These are phyloP conservation scores for Oriolus oriolus DNA, from an alignment of 2,113 vertebrate species.

Conservation along the genomic window DNA sequence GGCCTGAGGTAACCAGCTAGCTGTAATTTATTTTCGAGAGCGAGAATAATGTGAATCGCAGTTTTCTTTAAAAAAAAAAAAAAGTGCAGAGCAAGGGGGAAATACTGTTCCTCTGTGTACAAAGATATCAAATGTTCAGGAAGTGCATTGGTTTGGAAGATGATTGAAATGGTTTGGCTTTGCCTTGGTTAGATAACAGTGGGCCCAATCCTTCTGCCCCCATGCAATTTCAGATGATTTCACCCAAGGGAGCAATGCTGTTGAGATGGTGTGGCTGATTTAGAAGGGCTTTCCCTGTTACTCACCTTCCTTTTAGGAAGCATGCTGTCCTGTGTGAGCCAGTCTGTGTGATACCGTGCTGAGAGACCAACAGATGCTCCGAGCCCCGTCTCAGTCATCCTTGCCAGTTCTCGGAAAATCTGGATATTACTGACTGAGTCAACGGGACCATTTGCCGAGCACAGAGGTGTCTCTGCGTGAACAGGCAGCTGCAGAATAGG, in stretches of 20 bases:
- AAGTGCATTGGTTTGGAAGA: neutral
- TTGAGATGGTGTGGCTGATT: neutral
- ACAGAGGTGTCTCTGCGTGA: neutral
- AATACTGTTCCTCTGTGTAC: neutral
- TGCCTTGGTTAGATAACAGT: neutral
- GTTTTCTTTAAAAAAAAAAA: neutral
- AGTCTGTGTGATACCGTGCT: neutral
- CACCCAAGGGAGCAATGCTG: neutral
- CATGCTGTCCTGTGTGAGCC: neutral
- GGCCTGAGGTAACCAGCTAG: neutral
- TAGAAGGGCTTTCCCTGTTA: neutral
- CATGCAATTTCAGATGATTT: neutral
- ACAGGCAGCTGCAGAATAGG: neutral
- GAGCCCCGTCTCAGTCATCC: neutral
- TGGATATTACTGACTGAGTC: neutral
- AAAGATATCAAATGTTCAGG: neutral
- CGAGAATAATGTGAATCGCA: neutral
- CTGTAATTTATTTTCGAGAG: conserved; percentile 6
- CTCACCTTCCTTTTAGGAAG: neutral
- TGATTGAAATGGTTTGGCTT: neutral
- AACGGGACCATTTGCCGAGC: fast-evolving
- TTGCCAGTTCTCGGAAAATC: neutral
- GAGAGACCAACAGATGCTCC: neutral
- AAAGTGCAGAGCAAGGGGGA: neutral
- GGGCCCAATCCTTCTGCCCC: neutral